Base-by-base conservation (phyloP, 1,140 invertebrate genomes). In the Druon quercuslanigerum region DNA sequence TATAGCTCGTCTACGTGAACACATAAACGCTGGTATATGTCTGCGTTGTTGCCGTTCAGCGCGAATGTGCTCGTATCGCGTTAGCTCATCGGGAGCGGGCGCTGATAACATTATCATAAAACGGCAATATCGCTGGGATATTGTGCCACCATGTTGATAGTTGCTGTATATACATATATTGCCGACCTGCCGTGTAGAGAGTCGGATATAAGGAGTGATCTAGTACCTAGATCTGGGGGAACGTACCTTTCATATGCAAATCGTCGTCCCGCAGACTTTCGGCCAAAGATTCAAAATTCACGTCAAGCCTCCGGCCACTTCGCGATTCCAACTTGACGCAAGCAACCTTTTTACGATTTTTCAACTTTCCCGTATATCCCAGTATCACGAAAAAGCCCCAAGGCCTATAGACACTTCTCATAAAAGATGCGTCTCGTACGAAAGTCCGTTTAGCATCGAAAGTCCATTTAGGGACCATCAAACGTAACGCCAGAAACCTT, bases 31-130 rank as follows among this genome's bases (percentile, higher is more conserved):
- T 73, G 74, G 78, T 80, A 77, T 79, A 80, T 79, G 79, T 79
- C 75, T 78, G 52, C 57, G 54, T 54, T 72, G 74, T 72, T 50
- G 74, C 56, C 33, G 71, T 73, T 51, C 33, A 54, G 54, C 71
- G 76, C 76, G 54, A 77, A 75, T 73, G 74, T 74, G 74, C 73
- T 71, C 82, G 82, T 89, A 91, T 90, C 88, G 86, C 84, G 85
- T 81, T 82, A 87, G 84, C 86, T 90, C 87, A 91, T 91, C 88
- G 87, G 84, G 77, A 87, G 81, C 82, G 75, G 79, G 82, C 85
- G 86, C 88, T 90, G 90, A 91, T 91, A 91, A 90, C 90, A 91
- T 91, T 91, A 91, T 91, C 90, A 91, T 91, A 91, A 91, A 91
- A 90, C 79, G 86, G 89, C 90, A 91, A 91, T 91, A 91, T 89